Conservation (phyloP, 2,113 vertebrate genomes). For the Corythoichthys haematopterus region DNA sequence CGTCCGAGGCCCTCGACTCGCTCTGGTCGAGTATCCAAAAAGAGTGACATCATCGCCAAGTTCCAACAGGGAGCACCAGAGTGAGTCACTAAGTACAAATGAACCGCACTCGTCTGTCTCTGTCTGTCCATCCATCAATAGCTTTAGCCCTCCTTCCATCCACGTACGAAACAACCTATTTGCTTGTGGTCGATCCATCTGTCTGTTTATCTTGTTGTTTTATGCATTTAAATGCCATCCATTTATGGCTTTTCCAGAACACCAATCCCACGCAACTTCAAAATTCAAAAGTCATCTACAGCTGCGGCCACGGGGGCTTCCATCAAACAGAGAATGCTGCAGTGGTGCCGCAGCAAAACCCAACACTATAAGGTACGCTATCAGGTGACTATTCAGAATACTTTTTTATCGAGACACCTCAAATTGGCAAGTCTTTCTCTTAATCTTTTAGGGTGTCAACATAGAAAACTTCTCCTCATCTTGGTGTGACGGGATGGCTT, state of each 20-base stretch:
- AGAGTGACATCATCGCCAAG: slow-evolving; percentile 72
- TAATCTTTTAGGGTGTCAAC: slow-evolving; percentile 56
- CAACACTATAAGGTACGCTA: slow-evolving; percentile 61
- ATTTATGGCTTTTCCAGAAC: slow-evolving; percentile 50
- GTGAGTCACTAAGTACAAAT: slow-evolving; percentile 53
- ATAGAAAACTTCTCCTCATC: slow-evolving; percentile 78
- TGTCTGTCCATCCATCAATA: neutral
- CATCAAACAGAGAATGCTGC: slow-evolving; percentile 75
- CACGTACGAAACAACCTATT: too few relatives aligned
- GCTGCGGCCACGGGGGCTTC: slow-evolving; percentile 59
- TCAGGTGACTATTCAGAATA: slow-evolving; percentile 10
- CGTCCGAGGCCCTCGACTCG: slow-evolving; percentile 54
- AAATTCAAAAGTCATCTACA: slow-evolving; percentile 63
- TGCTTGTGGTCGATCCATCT: neutral
- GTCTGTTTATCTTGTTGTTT: neutral
- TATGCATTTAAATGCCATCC: neutral
- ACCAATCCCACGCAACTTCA: slow-evolving; percentile 65
- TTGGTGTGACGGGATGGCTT: slow-evolving; percentile 73
- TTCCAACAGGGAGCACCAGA: slow-evolving; percentile 70
- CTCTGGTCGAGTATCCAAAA: slow-evolving; percentile 49
- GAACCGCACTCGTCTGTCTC: neutral
- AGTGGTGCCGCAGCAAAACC: slow-evolving; percentile 74
- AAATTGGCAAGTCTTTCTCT: neutral
- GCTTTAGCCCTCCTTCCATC: too few relatives aligned
- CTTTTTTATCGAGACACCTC: neutral